These are phyloP conservation scores for Criorhina ranunculi DNA, from an alignment of 2,888 invertebrate species.

Conservation along the genomic window DNA sequence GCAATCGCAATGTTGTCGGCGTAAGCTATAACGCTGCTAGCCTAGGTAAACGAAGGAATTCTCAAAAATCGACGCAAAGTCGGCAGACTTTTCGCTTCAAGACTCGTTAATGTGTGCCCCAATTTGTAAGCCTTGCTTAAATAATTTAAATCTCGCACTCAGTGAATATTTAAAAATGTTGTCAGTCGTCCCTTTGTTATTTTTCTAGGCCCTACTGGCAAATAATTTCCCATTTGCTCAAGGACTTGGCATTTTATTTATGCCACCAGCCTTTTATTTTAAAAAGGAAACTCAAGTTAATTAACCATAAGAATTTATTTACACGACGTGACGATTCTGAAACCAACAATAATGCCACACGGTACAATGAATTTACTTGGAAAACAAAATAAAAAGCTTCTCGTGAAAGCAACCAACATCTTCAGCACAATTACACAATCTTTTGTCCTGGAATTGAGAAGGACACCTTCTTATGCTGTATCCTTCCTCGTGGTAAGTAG, in stretches of 20 bases:
- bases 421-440: conserved; percentile 51
- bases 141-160: too few species aligned
- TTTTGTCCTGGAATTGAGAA: conserved; percentile 45
- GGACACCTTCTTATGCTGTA: conserved; percentile 10
- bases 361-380: conserved; percentile 35
- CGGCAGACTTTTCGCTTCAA: too few species aligned
- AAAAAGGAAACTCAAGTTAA: conserved; percentile 25
- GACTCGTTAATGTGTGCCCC: too few species aligned
- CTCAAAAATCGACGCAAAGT: too few species aligned
- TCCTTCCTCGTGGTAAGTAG: conserved; percentile 1
- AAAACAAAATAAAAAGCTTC: conserved; percentile 41
- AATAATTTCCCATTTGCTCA: background rate
- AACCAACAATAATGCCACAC: conserved; percentile 44
- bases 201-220: background rate
- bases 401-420: conserved; percentile 32
- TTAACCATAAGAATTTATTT: conserved; percentile 40
- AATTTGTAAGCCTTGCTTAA: too few species aligned
- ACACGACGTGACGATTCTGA: conserved; percentile 17
- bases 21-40: too few species aligned
- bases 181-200: background rate
- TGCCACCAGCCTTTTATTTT: background rate
- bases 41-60: too few species aligned
- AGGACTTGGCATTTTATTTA: background rate
- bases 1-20: too few species aligned
- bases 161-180: too few species aligned